These are phyloP conservation scores for Phania funesta DNA, from an alignment of 2,888 invertebrate species.

Conservation along the genomic window DNA sequence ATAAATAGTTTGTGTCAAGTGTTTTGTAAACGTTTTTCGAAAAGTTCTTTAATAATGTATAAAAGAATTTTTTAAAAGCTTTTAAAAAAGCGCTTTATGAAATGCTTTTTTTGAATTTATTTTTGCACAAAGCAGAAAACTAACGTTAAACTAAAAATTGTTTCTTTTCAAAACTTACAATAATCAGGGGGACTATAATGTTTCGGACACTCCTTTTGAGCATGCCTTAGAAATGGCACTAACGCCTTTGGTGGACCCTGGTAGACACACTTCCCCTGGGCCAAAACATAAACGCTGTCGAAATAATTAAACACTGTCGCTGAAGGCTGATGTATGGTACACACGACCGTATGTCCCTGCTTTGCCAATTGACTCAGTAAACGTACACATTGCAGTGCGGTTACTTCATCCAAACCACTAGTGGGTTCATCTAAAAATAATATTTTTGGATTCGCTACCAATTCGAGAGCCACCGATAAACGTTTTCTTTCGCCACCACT, in stretches of 20 bases:
- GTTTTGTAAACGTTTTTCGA: too few relatives aligned
- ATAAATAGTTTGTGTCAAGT: too few relatives aligned
- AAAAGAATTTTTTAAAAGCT: too few relatives aligned
- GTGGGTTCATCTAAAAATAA: constrained; percentile 93
- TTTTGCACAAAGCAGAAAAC: too few relatives aligned
- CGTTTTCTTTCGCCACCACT: constrained; percentile 91
- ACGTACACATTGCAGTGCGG: constrained; percentile 83
- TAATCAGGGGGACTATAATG: constrained; percentile 87
- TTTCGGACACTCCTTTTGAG: constrained; percentile 83
- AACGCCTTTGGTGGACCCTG: constrained; percentile 84
- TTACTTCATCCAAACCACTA: constrained; percentile 86
- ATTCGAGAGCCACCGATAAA: constrained; percentile 89
- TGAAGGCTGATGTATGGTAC: constrained; percentile 87
- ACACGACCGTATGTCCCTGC: constrained; percentile 85
- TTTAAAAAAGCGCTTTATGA: too few relatives aligned
- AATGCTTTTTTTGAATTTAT: too few relatives aligned
- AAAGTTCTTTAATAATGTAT: too few relatives aligned
- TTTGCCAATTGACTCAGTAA: constrained; percentile 83
- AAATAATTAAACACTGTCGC: constrained; percentile 84
- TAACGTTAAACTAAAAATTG: too few relatives aligned
- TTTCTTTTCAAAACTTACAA: constrained; percentile 81
- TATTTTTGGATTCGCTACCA: constrained; percentile 91
- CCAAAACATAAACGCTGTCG: constrained; percentile 85
- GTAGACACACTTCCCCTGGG: constrained; percentile 84
- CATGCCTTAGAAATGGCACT: constrained; percentile 83